phyloP scores from a whole-genome alignment of 2,888 invertebrate genomes.

The Rhamnusium bicolor region DNA sequence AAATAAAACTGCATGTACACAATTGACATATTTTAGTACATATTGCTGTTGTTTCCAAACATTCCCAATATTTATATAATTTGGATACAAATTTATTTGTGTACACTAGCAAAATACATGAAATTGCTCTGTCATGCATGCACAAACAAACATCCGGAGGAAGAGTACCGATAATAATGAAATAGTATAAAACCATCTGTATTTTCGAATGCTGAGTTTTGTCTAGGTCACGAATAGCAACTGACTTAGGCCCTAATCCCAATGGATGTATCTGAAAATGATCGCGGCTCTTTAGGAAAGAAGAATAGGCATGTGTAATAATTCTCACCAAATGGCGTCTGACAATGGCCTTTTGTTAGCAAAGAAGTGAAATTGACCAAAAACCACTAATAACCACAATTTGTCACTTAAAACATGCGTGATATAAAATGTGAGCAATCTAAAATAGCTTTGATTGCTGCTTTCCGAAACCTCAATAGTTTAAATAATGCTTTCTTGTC shows the following conservation, averaged over 20 bases:
- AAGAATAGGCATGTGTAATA: neutral
- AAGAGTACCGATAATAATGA: neutral
- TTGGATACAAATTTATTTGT: neutral
- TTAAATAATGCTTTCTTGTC: too few relatives aligned
- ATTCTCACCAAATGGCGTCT: neutral
- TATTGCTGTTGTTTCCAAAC: neutral
- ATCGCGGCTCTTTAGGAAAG: neutral
- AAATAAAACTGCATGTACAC: neutral
- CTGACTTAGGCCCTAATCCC: neutral
- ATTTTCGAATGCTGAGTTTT: neutral
- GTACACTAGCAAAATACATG: neutral
- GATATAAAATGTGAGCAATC: neutral
- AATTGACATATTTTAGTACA: neutral
- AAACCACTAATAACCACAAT: constrained; percentile 1
- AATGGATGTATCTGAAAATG: neutral
- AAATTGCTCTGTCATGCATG: neutral
- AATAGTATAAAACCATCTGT: constrained; percentile 10
- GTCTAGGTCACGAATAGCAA: constrained; percentile 2
- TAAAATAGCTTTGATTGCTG: too few relatives aligned
- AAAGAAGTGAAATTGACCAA: neutral
- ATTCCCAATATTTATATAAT: neutral
- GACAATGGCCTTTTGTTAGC: neutral
- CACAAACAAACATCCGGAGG: constrained; percentile 5
- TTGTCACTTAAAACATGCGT: neutral
- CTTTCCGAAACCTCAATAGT: neutral